These are phyloP conservation scores for Diglossa brunneiventris DNA, from an alignment of 2,113 vertebrate species.

Conservation along the genomic window DNA sequence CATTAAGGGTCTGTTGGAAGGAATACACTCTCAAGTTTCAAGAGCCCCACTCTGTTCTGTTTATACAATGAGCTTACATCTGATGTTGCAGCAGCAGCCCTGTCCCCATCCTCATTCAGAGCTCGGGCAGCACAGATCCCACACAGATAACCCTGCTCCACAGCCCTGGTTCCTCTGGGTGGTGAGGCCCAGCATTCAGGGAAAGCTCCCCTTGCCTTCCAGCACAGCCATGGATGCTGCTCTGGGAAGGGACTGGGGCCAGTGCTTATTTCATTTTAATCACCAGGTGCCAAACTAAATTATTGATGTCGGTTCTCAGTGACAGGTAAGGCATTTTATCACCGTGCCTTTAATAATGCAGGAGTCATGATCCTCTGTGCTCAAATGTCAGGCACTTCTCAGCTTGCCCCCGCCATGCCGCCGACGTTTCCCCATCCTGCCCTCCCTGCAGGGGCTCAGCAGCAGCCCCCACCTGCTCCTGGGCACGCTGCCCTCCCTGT, in stretches of 20 bases:
- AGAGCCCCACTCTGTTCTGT: conserved; percentile 33
- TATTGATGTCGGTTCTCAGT: conserved; percentile 9
- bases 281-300: conserved; percentile 28
- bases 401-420: background rate
- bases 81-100: background rate
- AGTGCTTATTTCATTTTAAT: conserved; percentile 38
- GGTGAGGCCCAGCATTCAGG: background rate
- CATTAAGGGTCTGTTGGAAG: conserved; percentile 64
- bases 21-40: conserved; percentile 6
- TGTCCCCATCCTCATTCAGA: background rate
- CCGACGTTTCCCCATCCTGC: background rate
- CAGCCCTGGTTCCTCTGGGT: background rate
- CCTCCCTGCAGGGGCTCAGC: background rate
- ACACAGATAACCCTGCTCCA: background rate
- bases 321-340: conserved; percentile 35
- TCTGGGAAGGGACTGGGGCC: background rate
- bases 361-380: conserved; percentile 26
- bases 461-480: conserved; percentile 61
- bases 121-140: fast-evolving
- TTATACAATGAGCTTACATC: background rate
- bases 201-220: background rate
- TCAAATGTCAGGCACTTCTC: conserved; percentile 17
- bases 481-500: background rate
- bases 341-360: conserved; percentile 19
- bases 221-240: fast-evolving